Evolutionary conservation across 2,113 vertebrate species (phyloP).

Genomic region (Cynocephalus volans): DNA sequence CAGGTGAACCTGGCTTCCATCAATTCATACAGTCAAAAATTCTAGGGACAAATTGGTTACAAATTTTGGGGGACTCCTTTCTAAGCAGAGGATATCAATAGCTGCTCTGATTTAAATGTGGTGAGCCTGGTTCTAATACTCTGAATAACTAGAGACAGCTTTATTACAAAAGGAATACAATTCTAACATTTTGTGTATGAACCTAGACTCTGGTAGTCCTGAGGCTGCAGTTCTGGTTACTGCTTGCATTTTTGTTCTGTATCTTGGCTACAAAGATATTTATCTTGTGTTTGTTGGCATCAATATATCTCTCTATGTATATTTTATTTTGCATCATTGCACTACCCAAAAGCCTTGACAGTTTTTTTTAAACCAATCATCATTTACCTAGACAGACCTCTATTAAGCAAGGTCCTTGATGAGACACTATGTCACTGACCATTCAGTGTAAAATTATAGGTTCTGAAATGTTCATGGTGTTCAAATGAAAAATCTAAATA

Average conservation of each 20-base stretch:
- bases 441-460: background rate
- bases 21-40: background rate
- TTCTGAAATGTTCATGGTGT: background rate
- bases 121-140: background rate
- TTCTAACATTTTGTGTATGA: background rate
- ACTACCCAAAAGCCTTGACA: background rate
- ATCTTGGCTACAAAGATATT: background rate
- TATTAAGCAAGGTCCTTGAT: background rate
- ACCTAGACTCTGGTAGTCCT: background rate
- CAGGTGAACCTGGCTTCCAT: background rate
- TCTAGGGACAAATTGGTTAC: background rate
- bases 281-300: background rate
- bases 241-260: background rate
- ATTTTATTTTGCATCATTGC: background rate
- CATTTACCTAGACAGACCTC: background rate
- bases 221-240: background rate
- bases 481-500: background rate
- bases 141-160: background rate
- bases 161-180: background rate
- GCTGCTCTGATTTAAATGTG: background rate
- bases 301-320: background rate
- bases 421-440: background rate
- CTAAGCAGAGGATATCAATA: background rate
- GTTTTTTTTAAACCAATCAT: background rate
- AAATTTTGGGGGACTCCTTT: background rate